Evolutionary conservation across 2,797 vertebrate species (phyloP).

Genomic region (Thamnophis elegans): DNA sequence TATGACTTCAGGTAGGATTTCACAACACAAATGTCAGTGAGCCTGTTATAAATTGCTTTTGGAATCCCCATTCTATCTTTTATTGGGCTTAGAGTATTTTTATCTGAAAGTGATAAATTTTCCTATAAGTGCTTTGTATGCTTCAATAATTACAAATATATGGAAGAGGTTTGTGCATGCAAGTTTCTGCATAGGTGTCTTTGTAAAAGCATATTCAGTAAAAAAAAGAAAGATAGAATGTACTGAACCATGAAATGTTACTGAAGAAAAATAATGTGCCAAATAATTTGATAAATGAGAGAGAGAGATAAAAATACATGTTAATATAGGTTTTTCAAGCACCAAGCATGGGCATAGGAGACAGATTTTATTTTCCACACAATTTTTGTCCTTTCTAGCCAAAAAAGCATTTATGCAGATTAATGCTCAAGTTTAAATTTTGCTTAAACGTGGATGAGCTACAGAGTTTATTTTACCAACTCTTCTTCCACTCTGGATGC

Average conservation of each 20-base stretch:
- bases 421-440: not conserved
- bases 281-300: slow-evolving; percentile 46
- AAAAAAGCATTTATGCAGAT: not conserved
- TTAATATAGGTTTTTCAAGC: not conserved
- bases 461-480: not conserved
- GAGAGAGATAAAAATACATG: not conserved
- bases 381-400: not conserved
- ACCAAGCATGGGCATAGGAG: not conserved
- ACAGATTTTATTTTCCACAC: not conserved
- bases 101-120: slow-evolving; percentile 80
- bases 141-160: slow-evolving; percentile 76
- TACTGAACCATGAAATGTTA: slow-evolving; percentile 47
- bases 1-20: slow-evolving; percentile 70
- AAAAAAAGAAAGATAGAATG: slow-evolving; percentile 40
- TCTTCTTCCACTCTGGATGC: no score
- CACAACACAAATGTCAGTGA: slow-evolving; percentile 74
- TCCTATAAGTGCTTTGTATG: slow-evolving; percentile 73
- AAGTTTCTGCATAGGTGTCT: slow-evolving; percentile 46
- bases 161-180: slow-evolving; percentile 48
- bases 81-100: slow-evolving; percentile 74
- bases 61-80: slow-evolving; percentile 73
- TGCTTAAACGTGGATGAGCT: not conserved
- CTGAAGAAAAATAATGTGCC: slow-evolving; percentile 43
- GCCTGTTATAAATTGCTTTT: slow-evolving; percentile 77
- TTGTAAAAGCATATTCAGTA: slow-evolving; percentile 56